A percentile compares a stretch with the other conserved stretches of the same genome.
Conservation (phyloP, 92 coral and sea anemone species). For the Virgularia gustaviana region DNA sequence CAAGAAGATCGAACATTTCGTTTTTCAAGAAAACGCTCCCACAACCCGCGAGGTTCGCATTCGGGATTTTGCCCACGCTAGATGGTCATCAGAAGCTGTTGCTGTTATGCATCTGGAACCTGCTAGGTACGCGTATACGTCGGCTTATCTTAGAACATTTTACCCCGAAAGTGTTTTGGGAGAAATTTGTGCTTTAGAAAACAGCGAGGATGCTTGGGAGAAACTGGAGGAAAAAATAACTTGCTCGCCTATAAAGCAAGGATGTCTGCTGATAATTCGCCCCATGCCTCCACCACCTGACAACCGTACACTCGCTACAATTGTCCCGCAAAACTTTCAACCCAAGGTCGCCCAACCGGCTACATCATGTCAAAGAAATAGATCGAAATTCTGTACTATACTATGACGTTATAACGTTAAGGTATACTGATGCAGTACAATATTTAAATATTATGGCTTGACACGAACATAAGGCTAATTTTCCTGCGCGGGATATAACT, state of each 20-base stretch:
- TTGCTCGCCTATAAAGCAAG: slow-evolving; percentile 6
- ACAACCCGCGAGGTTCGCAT: slow-evolving; percentile 45
- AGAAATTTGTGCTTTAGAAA: slow-evolving; percentile 27
- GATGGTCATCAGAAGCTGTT: slow-evolving; percentile 36
- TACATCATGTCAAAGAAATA: too few species aligned
- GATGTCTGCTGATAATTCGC: slow-evolving; percentile 28
- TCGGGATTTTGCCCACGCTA: slow-evolving; percentile 45
- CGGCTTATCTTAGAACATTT: slow-evolving; percentile 11
- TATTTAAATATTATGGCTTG: too few species aligned
- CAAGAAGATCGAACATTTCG: slow-evolving; percentile 9
- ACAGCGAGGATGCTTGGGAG: background rate
- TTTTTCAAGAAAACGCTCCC: slow-evolving; percentile 12
- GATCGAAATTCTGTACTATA: too few species aligned
- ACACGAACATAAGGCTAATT: too few species aligned
- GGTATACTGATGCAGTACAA: too few species aligned
- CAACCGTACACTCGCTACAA: too few species aligned
- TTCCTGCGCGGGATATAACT: too few species aligned
- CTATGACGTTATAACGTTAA: too few species aligned
- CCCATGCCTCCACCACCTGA: slow-evolving; percentile 46
- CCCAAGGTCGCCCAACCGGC: too few species aligned
- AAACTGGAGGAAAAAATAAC: slow-evolving; percentile 1
- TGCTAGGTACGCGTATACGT: slow-evolving; percentile 23
- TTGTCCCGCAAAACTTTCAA: too few species aligned
- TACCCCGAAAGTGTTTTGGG: slow-evolving; percentile 15
- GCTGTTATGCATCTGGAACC: slow-evolving; percentile 39